A percentile compares a stretch with the other conserved stretches of the same genome.
Evolutionary conservation across 1,140 invertebrate species (phyloP).

Genomic region (Agrypnia vestita): DNA sequence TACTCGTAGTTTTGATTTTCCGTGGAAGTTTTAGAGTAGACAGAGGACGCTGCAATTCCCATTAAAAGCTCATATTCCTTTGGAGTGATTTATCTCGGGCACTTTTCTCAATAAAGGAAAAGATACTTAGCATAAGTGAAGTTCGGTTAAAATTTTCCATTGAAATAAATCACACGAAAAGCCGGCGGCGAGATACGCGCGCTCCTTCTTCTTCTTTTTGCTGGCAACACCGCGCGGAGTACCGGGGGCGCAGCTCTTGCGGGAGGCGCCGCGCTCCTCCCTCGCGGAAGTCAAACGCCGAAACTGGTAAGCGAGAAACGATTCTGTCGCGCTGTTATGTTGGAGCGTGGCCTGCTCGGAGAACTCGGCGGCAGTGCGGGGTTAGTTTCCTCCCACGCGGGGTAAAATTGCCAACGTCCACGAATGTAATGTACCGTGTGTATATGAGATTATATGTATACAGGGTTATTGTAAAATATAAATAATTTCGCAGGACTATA

Average conservation of each 20-base stretch:
- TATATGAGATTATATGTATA: too few species aligned
- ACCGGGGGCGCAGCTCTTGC: too few species aligned
- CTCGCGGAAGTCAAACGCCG: conserved; percentile 20
- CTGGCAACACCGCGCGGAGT: conserved; percentile 19
- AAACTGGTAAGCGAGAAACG: conserved; percentile 44
- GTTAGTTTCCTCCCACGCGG: background rate
- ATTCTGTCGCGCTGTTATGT: conserved; percentile 40
- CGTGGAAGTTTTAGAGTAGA: background rate
- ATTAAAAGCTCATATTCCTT: conserved; percentile 32
- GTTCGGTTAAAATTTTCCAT: conserved; percentile 52
- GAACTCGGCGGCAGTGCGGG: background rate
- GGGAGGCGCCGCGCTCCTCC: conserved; percentile 17
- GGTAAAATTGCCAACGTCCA: background rate
- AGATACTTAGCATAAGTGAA: conserved; percentile 38
- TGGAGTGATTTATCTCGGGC: conserved; percentile 27
- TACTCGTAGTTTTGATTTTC: background rate
- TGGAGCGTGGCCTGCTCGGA: conserved; percentile 2
- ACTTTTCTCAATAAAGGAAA: conserved; percentile 41
- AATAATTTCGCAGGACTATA: too few species aligned
- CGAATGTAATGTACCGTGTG: too few species aligned
- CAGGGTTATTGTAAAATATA: too few species aligned
- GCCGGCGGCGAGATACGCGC: conserved; percentile 23
- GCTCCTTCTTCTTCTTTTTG: conserved; percentile 41
- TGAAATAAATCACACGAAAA: conserved; percentile 58
- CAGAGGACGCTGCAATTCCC: background rate